Conservation (phyloP, 1,140 invertebrate genomes). For the Bombus polaris region DNA sequence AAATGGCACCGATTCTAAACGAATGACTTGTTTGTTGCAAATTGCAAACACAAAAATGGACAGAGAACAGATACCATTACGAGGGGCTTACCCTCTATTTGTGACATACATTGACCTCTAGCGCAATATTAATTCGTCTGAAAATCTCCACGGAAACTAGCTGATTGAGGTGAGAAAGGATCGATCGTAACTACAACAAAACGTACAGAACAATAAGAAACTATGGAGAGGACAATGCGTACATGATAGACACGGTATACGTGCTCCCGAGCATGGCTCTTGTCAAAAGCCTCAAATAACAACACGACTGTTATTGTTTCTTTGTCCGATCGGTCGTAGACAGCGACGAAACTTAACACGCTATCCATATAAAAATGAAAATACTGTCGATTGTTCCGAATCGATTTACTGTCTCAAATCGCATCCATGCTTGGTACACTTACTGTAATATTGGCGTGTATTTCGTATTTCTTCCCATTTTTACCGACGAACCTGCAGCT, state of each 20-base stretch:
- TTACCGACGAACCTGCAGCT: slow-evolving; percentile 97
- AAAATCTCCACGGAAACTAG: slow-evolving; percentile 25
- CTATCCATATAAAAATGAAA: slow-evolving; percentile 3
- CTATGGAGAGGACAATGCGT: background rate
- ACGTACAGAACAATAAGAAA: slow-evolving; percentile 12
- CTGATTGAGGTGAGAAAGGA: slow-evolving; percentile 45
- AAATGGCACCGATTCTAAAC: background rate
- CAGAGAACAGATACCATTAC: slow-evolving; percentile 26
- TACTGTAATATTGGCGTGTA: slow-evolving; percentile 99
- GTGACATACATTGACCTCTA: slow-evolving; percentile 70
- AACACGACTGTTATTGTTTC: slow-evolving; percentile 76
- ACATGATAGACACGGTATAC: slow-evolving; percentile 1
- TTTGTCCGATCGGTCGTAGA: slow-evolving; percentile 68
- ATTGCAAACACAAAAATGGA: background rate
- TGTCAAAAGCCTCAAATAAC: slow-evolving; percentile 65
- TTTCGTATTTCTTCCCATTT: slow-evolving; percentile 97
- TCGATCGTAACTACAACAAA: slow-evolving; percentile 58
- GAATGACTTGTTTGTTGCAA: background rate
- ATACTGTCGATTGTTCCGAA: background rate
- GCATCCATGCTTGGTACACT: slow-evolving; percentile 80
- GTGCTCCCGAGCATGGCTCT: slow-evolving; percentile 29
- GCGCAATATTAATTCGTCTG: slow-evolving; percentile 53
- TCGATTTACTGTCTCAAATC: slow-evolving; percentile 1
- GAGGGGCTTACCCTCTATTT: slow-evolving; percentile 70
- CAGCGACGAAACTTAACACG: slow-evolving; percentile 23